Conservation (phyloP, 2,888 invertebrate species). For the Chymomyza procnemis region DNA sequence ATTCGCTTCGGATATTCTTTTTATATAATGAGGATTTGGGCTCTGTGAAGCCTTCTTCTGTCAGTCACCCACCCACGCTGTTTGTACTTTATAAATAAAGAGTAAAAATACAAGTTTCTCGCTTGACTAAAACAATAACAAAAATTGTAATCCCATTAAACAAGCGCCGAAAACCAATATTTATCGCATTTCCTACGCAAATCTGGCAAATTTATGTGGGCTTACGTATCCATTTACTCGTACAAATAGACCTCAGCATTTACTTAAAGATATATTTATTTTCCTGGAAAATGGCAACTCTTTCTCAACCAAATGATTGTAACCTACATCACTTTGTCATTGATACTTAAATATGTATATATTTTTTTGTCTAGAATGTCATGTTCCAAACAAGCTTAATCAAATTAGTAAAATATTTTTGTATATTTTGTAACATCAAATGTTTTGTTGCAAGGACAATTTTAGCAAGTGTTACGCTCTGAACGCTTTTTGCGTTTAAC, state of each 20-base stretch:
- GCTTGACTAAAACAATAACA: too few species aligned
- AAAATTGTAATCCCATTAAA: too few species aligned
- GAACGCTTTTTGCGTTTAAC: neutral
- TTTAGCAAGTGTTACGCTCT: constrained; percentile 10
- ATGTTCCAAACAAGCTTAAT: constrained; percentile 36
- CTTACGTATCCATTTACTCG: too few species aligned
- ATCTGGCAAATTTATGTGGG: too few species aligned
- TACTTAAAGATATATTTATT: neutral
- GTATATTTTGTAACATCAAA: constrained; percentile 20
- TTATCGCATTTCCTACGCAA: too few species aligned
- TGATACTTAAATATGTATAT: neutral
- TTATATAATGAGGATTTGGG: too few species aligned
- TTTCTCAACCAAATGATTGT: neutral
- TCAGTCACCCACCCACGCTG: too few species aligned
- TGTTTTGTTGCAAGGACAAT: constrained; percentile 21
- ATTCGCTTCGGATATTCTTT: too few species aligned
- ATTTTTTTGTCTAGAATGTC: neutral
- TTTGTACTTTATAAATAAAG: too few species aligned
- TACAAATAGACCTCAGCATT: neutral
- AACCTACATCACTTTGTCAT: neutral
- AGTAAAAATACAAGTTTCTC: too few species aligned
- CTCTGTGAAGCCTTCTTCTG: too few species aligned
- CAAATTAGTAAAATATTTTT: constrained; percentile 30
- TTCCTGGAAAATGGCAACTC: neutral
- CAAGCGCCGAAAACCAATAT: too few species aligned